Conservation (phyloP, 2,888 invertebrate genomes). For the Synanthedon tipuliformis region DNA sequence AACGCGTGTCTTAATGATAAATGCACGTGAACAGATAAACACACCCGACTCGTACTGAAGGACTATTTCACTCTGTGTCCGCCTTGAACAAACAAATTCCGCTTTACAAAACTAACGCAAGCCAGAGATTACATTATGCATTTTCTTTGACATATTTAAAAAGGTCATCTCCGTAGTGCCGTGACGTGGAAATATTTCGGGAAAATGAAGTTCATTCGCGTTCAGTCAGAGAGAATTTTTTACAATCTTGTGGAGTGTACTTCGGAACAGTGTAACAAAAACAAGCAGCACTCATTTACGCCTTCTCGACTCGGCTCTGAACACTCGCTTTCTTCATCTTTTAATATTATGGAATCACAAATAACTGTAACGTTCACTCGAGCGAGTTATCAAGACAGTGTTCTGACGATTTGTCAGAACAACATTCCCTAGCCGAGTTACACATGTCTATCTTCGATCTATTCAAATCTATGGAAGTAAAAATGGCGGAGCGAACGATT, state of each 20-base stretch:
- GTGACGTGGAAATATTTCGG: background rate
- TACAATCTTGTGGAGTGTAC: background rate
- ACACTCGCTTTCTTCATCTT: too few relatives aligned
- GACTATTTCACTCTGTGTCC: background rate
- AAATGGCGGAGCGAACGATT: too few relatives aligned
- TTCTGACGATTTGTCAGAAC: too few relatives aligned
- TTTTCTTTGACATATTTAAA: background rate
- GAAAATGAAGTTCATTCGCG: background rate
- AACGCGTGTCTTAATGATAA: too few relatives aligned
- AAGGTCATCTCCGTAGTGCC: background rate
- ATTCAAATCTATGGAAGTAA: too few relatives aligned
- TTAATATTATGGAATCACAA: too few relatives aligned
- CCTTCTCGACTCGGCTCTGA: background rate
- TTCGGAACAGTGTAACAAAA: background rate
- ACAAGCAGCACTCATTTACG: background rate
- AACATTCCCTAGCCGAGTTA: too few relatives aligned
- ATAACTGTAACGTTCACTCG: too few relatives aligned
- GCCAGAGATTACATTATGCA: background rate
- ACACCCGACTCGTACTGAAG: too few relatives aligned
- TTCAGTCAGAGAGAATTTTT: background rate
- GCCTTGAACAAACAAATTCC: background rate
- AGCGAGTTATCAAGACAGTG: too few relatives aligned
- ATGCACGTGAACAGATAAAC: too few relatives aligned
- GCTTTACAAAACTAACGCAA: background rate
- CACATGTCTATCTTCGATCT: too few relatives aligned